Evolutionary conservation across 2,888 invertebrate genomes (phyloP).

Genomic region (Hermodice carunculata): DNA sequence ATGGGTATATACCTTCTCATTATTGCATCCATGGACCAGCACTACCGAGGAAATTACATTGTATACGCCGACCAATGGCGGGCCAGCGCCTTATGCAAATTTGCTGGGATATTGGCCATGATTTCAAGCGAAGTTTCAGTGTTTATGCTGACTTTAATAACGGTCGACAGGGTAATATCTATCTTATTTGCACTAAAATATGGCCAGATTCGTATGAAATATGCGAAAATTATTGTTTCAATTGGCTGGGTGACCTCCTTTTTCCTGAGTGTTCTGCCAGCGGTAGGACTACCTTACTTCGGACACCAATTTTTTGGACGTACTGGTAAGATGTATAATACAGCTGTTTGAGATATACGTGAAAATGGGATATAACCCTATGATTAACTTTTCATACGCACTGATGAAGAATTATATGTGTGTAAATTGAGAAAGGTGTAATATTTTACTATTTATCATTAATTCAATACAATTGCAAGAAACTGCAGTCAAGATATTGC

Average conservation of each 20-base stretch:
- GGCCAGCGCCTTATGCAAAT: slow-evolving; percentile 55
- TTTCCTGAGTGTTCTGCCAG: slow-evolving; percentile 50
- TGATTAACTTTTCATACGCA: too few species aligned
- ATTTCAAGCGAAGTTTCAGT: slow-evolving; percentile 69
- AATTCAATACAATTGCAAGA: too few species aligned
- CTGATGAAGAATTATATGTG: too few species aligned
- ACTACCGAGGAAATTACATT: slow-evolving; percentile 71
- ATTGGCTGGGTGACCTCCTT: slow-evolving; percentile 54
- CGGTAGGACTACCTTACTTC: slow-evolving; percentile 66
- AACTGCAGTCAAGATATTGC: too few species aligned
- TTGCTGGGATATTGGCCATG: slow-evolving; percentile 63
- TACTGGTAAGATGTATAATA: slow-evolving; percentile 11
- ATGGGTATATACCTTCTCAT: slow-evolving; percentile 77
- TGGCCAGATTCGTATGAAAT: slow-evolving; percentile 50
- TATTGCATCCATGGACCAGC: slow-evolving; percentile 74
- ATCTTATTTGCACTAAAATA: slow-evolving; percentile 64
- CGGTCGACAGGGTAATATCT: slow-evolving; percentile 67
- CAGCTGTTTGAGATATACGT: too few species aligned
- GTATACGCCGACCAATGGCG: slow-evolving; percentile 57
- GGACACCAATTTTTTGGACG: slow-evolving; percentile 27
- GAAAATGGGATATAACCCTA: too few species aligned
- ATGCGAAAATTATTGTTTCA: slow-evolving; percentile 54
- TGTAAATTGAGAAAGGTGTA: too few species aligned
- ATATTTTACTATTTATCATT: too few species aligned
- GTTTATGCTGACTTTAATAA: slow-evolving; percentile 68